Evolutionary conservation across 2,888 invertebrate species (phyloP).

Genomic region (Ophion ellenae): DNA sequence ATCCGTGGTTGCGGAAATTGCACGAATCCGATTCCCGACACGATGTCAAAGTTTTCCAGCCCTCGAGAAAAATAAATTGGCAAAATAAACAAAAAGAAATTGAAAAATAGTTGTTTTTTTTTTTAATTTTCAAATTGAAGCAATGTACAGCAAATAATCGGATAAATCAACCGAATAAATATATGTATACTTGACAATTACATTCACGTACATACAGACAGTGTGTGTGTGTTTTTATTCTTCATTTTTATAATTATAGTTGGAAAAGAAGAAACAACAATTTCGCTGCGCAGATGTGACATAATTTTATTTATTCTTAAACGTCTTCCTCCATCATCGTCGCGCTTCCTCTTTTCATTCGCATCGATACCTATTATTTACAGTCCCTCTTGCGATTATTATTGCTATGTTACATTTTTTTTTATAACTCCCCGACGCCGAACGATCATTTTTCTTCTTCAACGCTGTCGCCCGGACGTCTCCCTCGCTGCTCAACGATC

Average conservation of each 20-base stretch:
- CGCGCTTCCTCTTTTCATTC: background rate
- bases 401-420: slow-evolving; percentile 77
- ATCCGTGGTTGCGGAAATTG: slow-evolving; percentile 30
- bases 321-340: background rate
- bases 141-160: background rate
- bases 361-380: slow-evolving; percentile 79
- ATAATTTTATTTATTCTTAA: slow-evolving; percentile 49
- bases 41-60: background rate
- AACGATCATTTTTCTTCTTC: background rate
- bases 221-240: slow-evolving; percentile 32
- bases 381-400: slow-evolving; percentile 72
- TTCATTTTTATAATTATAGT: slow-evolving; percentile 15
- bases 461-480: background rate
- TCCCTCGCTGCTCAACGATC: background rate
- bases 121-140: slow-evolving; percentile 6
- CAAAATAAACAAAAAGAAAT: background rate
- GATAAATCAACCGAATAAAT: slow-evolving; percentile 26
- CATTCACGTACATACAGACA: slow-evolving; percentile 49
- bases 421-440: slow-evolving; percentile 57
- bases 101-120: background rate
- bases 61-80: slow-evolving; percentile 2
- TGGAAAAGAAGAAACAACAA: slow-evolving; percentile 52
- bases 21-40: slow-evolving; percentile 29
- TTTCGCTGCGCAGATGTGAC: slow-evolving; percentile 37
- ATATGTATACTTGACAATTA: slow-evolving; percentile 43